Percentiles rank a stretch among this genome's conserved stretches.
Evolutionary conservation across 2,113 vertebrate genomes (phyloP).

Genomic region (Dunckerocampus dactyliophorus): DNA sequence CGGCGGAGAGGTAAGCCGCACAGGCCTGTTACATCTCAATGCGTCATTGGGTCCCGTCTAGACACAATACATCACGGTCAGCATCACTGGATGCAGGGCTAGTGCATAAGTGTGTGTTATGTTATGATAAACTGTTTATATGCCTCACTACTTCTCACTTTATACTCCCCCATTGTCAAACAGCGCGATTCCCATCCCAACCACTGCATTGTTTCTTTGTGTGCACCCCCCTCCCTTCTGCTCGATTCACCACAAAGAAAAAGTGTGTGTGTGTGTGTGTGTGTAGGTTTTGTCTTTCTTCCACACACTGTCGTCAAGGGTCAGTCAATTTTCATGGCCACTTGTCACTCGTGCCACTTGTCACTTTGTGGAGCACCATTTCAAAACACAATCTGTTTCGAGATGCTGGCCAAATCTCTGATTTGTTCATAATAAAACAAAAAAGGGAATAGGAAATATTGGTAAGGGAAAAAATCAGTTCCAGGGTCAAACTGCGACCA

Average conservation of each 20-base stretch:
- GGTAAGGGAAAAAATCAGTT: too few species aligned
- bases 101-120: background rate
- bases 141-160: background rate
- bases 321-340: background rate
- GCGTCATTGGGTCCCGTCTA: slow-evolving; percentile 6
- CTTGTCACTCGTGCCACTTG: background rate
- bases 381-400: too few species aligned
- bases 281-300: background rate
- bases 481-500: too few species aligned
- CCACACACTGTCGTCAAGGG: background rate
- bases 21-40: background rate
- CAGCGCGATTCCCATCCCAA: background rate
- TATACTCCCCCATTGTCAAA: background rate
- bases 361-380: too few species aligned
- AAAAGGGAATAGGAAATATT: too few species aligned
- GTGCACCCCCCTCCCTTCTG: background rate
- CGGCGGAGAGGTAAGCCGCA: slow-evolving; percentile 88
- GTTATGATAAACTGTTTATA: background rate
- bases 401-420: too few species aligned
- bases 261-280: background rate
- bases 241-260: background rate
- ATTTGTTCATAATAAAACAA: too few species aligned
- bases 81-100: slow-evolving; percentile 7
- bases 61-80: background rate
- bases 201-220: slow-evolving; percentile 3